Percentiles rank a stretch among this genome's conserved stretches.
These are phyloP conservation scores for Hypselothyrea guttata DNA, from an alignment of 2,888 invertebrate species.

Conservation along the genomic window DNA sequence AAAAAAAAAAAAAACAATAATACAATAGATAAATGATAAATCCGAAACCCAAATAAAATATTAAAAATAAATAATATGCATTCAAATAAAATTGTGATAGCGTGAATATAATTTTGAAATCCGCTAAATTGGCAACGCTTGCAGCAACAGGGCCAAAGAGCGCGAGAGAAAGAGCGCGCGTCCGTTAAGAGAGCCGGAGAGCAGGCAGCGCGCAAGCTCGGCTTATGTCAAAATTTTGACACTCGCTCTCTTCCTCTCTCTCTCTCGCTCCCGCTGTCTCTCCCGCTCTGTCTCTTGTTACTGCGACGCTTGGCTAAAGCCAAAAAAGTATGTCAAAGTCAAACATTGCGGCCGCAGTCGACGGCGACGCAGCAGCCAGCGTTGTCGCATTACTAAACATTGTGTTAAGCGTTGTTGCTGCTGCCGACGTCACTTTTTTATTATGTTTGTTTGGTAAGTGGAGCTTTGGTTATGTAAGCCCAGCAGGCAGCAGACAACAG, in stretches of 20 bases:
- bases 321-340: constrained; percentile 81
- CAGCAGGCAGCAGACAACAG: constrained; percentile 31
- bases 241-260: constrained; percentile 21
- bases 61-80: too few relatives aligned
- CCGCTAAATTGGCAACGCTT: too few relatives aligned
- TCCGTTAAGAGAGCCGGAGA: background rate
- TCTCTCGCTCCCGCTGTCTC: constrained; percentile 17
- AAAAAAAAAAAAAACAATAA: too few relatives aligned
- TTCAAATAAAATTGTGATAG: too few relatives aligned
- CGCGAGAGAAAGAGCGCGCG: constrained; percentile 32
- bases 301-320: constrained; percentile 44
- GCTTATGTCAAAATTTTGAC: constrained; percentile 59
- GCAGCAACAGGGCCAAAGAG: constrained; percentile 50
- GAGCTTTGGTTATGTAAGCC: constrained; percentile 64
- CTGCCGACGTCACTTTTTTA: constrained; percentile 57
- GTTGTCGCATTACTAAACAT: constrained; percentile 60
- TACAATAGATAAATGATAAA: too few relatives aligned
- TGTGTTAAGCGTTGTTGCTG: constrained; percentile 22
- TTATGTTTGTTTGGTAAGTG: constrained; percentile 75
- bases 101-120: too few relatives aligned
- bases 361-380: constrained; percentile 16
- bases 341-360: constrained; percentile 57
- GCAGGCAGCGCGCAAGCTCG: constrained; percentile 39
- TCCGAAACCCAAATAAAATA: too few relatives aligned
- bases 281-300: constrained; percentile 29